Conservation (phyloP, 2,113 vertebrate species). For the Pachycephala philippinensis region DNA sequence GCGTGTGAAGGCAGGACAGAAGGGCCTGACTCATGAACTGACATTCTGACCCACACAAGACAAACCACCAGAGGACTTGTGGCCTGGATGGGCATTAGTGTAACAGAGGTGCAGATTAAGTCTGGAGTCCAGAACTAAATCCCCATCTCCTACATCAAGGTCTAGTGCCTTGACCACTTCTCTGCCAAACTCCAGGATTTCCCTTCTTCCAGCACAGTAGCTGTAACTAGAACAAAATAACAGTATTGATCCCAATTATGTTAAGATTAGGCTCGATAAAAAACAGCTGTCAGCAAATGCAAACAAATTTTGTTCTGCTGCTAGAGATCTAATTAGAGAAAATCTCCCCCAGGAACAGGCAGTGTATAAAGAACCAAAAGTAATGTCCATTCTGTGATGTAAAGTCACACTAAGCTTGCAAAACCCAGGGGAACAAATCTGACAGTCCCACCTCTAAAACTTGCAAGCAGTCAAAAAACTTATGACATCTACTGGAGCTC, state of each 20-base stretch:
- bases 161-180: background rate
- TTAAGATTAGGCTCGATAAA: background rate
- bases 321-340: background rate
- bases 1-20: background rate
- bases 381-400: background rate
- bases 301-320: background rate
- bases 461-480: background rate
- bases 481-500: background rate
- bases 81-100: background rate
- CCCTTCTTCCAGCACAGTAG: background rate
- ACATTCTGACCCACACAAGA: background rate
- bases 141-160: background rate
- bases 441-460: background rate
- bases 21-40: background rate
- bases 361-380: background rate
- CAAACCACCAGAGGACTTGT: background rate
- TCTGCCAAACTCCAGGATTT: background rate
- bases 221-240: background rate
- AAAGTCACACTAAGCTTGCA: background rate
- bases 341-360: background rate
- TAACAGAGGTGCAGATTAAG: background rate
- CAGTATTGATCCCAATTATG: background rate
- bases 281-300: background rate
- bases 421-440: background rate
- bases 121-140: background rate